Evolutionary conservation across 1,140 invertebrate species (phyloP), one percentile per base, ranked within the genome.

Genomic region (Drosophila bocki): DNA sequence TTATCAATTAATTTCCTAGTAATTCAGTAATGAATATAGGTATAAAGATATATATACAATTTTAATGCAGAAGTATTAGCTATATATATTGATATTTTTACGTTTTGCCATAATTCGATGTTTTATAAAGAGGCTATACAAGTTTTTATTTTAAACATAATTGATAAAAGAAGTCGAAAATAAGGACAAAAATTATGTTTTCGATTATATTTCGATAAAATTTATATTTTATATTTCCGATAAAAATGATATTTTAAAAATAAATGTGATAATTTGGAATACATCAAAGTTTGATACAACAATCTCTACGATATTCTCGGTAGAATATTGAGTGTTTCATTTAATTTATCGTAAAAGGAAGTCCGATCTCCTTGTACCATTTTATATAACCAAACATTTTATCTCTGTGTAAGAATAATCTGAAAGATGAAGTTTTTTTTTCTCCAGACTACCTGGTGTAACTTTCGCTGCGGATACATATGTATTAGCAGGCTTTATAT

Each of bases 381-480:
- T 26, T 47, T 1, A 3, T 19, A 13, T 22, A 6, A 3, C 0
- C 8, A 7, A 3, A 13, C 15, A 15, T 5, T 29, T 48, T 8
- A 29, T 44, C n/a, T n/a, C 32, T 11, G 48, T 70, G 63, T 51
- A 53, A 26, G 26, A 32, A 19, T 26, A 39, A 32, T 13, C 7
- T 41, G 58, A 5, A 51, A 33, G 8, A 37, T 29, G 8, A 39
- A 41, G 35, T 62, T 56, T 50, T 47, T 68, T 37, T 32, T 35
- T 17, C 32, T 3, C n/a, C 22, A 13, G 22, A 11, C 42, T 39
- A 19, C 17, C 33, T 50, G 48, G 60, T 60, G 67, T 74, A 78
- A 85, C 82, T 85, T 85, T 85, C 82, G 82, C 82, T 77, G 17
- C 22, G 56, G 47, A 51, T 72, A 69, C 59, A 48, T 42, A 51